These are phyloP conservation scores for Marmota monax DNA, from an alignment of 2,113 vertebrate species.

Conservation along the genomic window DNA sequence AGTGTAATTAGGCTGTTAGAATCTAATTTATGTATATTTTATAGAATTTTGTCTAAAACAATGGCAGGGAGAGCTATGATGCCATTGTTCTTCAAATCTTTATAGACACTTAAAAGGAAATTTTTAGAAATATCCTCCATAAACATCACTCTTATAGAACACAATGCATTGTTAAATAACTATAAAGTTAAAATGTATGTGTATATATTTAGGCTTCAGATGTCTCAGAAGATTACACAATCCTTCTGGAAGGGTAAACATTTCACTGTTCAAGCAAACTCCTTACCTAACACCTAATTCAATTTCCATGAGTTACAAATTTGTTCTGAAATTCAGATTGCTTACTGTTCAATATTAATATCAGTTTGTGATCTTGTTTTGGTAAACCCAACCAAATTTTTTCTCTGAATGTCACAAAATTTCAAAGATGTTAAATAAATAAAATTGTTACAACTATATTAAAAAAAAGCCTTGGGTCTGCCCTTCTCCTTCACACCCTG, in stretches of 20 bases:
- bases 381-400: background rate
- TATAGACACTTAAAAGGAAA: conserved; percentile 73
- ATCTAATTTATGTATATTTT: conserved; percentile 23
- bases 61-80: conserved; percentile 64
- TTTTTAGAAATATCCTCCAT: conserved; percentile 54
- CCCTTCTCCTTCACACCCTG: background rate
- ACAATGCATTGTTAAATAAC: conserved; percentile 63
- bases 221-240: conserved; percentile 63
- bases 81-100: conserved; percentile 58
- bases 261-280: conserved; percentile 52
- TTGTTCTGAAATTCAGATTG: conserved; percentile 13
- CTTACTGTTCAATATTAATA: background rate
- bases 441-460: background rate
- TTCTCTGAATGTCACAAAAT: background rate
- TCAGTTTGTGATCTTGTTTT: background rate
- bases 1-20: background rate
- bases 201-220: conserved; percentile 50
- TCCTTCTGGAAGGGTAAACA: conserved; percentile 48
- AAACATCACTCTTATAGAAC: conserved; percentile 34
- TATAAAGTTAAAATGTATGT: conserved; percentile 60
- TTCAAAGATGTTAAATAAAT: conserved; percentile 35
- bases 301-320: conserved; percentile 32
- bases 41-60: conserved; percentile 54
- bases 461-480: background rate
- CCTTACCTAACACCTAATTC: conserved; percentile 25